These are phyloP conservation scores for Papilio aristodemus DNA, from an alignment of 1,140 invertebrate species.

Conservation along the genomic window DNA sequence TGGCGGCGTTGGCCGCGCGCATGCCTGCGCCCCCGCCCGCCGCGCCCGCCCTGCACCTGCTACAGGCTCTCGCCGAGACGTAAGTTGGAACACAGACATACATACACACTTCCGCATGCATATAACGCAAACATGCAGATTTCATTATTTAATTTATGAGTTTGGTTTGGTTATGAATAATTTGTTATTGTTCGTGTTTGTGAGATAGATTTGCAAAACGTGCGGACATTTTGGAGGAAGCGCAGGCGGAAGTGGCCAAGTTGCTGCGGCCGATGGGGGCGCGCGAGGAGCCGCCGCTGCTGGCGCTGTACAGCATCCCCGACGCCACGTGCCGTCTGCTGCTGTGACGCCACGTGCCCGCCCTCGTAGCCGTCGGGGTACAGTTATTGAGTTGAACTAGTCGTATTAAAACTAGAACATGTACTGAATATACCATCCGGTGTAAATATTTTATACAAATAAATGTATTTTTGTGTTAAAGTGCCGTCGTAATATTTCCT, in stretches of 20 bases:
- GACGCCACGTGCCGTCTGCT: slow-evolving; percentile 49
- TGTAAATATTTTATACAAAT: slow-evolving; percentile 12
- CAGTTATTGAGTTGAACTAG: not conserved
- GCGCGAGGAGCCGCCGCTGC: slow-evolving; percentile 55
- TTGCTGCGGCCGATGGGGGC: slow-evolving; percentile 7
- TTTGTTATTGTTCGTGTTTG: slow-evolving; percentile 32
- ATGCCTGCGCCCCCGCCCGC: too few relatives aligned
- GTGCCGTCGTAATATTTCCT: not conserved
- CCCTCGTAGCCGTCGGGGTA: too few relatives aligned
- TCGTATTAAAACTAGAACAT: not conserved
- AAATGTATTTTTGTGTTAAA: slow-evolving; percentile 15
- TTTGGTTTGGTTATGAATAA: slow-evolving; percentile 42
- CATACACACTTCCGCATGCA: slow-evolving; percentile 37
- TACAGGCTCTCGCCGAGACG: slow-evolving; percentile 38
- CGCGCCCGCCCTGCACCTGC: slow-evolving; percentile 51
- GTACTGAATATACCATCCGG: not conserved
- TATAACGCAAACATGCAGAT: too few relatives aligned
- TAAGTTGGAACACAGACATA: slow-evolving; percentile 43
- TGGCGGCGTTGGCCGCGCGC: too few relatives aligned
- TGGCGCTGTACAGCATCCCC: slow-evolving; percentile 64
- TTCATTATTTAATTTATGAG: too few relatives aligned
- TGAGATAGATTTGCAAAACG: slow-evolving; percentile 56
- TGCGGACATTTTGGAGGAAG: slow-evolving; percentile 61
- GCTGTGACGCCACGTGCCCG: slow-evolving; percentile 14
- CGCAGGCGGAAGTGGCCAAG: slow-evolving; percentile 44